phyloP scores from a whole-genome alignment of 2,888 invertebrate genomes.

The Cotesia congregata region DNA sequence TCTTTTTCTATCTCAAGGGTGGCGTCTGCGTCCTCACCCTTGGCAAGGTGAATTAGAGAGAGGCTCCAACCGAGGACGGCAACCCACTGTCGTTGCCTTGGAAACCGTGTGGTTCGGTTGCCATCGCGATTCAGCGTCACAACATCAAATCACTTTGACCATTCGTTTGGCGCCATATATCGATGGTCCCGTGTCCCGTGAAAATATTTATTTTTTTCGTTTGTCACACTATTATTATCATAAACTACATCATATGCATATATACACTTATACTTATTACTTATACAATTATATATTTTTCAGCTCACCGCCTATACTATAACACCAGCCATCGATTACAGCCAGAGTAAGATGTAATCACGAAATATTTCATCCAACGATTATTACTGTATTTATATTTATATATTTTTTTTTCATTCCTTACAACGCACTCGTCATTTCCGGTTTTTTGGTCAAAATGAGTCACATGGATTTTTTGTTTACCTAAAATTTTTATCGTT shows the following conservation, averaged over 20 bases:
- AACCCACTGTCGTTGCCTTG: constrained; percentile 52
- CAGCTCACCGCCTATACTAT: too few species aligned
- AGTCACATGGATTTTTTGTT: constrained; percentile 29
- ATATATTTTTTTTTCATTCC: constrained; percentile 20
- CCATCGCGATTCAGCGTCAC: constrained; percentile 68
- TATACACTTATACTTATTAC: not conserved
- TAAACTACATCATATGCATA: not conserved
- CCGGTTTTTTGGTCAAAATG: constrained; percentile 22
- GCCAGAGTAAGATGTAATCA: not conserved
- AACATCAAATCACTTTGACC: constrained; percentile 69
- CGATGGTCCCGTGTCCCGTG: constrained; percentile 58
- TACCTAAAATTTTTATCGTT: not conserved
- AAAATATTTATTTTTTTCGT: constrained; percentile 22
- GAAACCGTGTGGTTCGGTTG: constrained; percentile 57
- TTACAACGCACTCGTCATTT: constrained; percentile 29
- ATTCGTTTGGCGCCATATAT: constrained; percentile 64
- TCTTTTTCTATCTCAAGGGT: constrained; percentile 19
- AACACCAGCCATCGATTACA: not conserved
- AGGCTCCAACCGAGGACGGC: constrained; percentile 10
- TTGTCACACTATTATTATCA: not conserved
- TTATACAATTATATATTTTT: not conserved
- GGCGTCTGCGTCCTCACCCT: constrained; percentile 22
- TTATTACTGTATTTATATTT: constrained; percentile 13
- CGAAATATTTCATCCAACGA: not conserved
- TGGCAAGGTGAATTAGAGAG: constrained; percentile 25